Evolutionary conservation across 2,797 vertebrate genomes (phyloP), one percentile per base, ranked within the genome.

Genomic region (Adelosebastes latens): DNA sequence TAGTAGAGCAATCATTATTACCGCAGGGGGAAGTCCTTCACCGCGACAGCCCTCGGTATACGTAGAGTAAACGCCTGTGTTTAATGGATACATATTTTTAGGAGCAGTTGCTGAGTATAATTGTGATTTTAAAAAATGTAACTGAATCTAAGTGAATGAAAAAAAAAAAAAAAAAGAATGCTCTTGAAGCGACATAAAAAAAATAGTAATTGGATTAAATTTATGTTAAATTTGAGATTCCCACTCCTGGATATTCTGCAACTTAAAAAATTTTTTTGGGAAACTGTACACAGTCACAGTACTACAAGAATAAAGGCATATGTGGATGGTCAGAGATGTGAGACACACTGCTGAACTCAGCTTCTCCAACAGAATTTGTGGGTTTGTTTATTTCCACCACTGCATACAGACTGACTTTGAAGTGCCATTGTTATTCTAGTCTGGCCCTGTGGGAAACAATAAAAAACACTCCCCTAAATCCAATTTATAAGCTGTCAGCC

Each of bases 401-500:
- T 89, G 87, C 90, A 88, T 92, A 77, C 87, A 91, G 85, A 91
- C 89, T 87, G 87, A 92, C 93, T 92, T 90, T 93, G 90, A 94
- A 91, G 93, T 90, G 88, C 79, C 85, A 92, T 95, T 95, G 94
- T 93, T 95, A 95, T 95, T 95, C 91, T 89, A 84, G 88, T 87
- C 87, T 69, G 79, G 82, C 87, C 82, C 89, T 79, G 83, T 87
- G 89, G 91, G 87, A 93, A 93, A 94, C 93, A 93, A 95, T 91
- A 94, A 94, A 92, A 94, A 93, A 91, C 80, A 88, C 77, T 92
- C 81, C 72, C 87, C 89, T 92, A 92, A 93, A 95, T 94, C 90
- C 91, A 95, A 95, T 95, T 94, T 95, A 94, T 92, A 94, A 93
- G 88, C 89, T 94, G 94, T 94, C 93, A 95, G 85, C 82, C 80